Base-by-base conservation (phyloP, 2,888 invertebrate species). In the Panzeria rudis region DNA sequence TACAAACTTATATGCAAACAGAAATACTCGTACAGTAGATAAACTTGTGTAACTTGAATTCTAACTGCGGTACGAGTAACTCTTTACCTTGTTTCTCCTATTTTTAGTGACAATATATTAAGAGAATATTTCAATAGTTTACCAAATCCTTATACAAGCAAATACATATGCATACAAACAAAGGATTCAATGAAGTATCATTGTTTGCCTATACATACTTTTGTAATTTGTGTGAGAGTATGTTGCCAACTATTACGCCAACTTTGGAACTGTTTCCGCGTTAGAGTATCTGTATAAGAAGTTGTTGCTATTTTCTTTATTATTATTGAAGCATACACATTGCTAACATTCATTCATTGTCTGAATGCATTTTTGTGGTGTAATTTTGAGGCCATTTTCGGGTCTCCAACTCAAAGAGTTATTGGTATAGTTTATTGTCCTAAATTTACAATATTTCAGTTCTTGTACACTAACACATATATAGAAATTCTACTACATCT, bases 351-450 rank as follows among this genome's bases (percentile, higher is more conserved):
- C 64, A 73, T 52, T 80, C 35, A 52, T 56, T 83, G 59, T 80
- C 64, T 54, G 59, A 69, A 44, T 69, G 61, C 75, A 82, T 82
- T 69, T 69, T 84, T 84, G 81, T 82, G 73, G 82, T 85, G 62
- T 61, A 79, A 75, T 82, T 79, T 77, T 78, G 72, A 71, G 73
- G 82, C 41, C 69, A 62, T 68, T 82, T 77, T 75, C 66, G 64
- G 85, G 73, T 85, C 75, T 82, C 29, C 68, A 69, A 64, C 69
- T 52, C 41, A n/a, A 73, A 73, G 79, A 86, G 83, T 86, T 86
- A 86, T 86, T 79, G 75, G 75, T 38, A 75, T 73, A 84, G 84
- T 83, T 87, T 87, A 81, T 87, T 87, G 86, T 52, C 84, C 83
- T 75, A 61, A 86, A 83, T 87, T 71, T 61, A 47, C 82, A 76